Evolutionary conservation across 2,888 invertebrate genomes (phyloP).

Genomic region (Cheiracanthium punctorium): DNA sequence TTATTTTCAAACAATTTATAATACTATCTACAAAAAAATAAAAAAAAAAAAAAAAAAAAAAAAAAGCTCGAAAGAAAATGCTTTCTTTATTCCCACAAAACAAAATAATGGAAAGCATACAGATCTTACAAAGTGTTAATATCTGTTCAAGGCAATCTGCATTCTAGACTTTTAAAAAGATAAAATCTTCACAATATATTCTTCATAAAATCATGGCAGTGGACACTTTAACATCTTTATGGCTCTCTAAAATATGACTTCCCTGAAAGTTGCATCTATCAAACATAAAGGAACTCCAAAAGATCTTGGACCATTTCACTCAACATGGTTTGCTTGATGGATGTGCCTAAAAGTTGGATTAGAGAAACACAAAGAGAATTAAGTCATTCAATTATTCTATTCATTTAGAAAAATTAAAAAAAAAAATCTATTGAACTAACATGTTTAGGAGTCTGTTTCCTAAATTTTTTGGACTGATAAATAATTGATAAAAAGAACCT

Average conservation of each 20-base stretch:
- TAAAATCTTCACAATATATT: slow-evolving; percentile 19
- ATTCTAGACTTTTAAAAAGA: slow-evolving; percentile 1
- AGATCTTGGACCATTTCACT: background rate
- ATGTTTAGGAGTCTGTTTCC: no score
- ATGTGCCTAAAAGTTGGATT: background rate
- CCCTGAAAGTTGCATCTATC: slow-evolving; percentile 41
- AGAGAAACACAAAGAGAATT: no score
- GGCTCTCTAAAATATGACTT: slow-evolving; percentile 18
- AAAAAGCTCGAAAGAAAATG: background rate
- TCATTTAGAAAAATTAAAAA: no score
- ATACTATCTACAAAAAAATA: background rate
- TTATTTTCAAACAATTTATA: background rate
- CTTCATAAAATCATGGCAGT: slow-evolving; percentile 42
- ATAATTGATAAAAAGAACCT: no score
- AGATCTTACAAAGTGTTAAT: slow-evolving; percentile 4
- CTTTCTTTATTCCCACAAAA: background rate
- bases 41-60: no score
- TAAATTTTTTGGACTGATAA: no score
- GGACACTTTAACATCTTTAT: slow-evolving; percentile 31
- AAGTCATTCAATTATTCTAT: no score
- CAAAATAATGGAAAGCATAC: background rate
- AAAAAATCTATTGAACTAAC: no score
- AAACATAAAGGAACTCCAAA: slow-evolving; percentile 14
- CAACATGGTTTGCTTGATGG: background rate
- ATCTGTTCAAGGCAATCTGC: background rate